phyloP scores from a whole-genome alignment of 1,140 invertebrate species.

The Tigriopus japonicus region DNA sequence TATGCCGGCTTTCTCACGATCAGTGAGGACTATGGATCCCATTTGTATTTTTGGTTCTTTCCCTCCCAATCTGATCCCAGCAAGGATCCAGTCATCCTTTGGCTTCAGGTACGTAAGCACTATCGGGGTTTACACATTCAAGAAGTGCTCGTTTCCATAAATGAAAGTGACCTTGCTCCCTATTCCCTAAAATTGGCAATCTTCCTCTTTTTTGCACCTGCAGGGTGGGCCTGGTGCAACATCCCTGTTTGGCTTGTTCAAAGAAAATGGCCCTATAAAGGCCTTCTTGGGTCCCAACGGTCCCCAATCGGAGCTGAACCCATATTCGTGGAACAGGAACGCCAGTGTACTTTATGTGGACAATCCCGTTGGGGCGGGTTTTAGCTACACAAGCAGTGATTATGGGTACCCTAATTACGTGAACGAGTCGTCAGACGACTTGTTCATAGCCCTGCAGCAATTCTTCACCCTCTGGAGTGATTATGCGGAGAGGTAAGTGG shows the following conservation, averaged over 20 bases:
- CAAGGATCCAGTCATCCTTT: slow-evolving; percentile 32
- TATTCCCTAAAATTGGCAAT: slow-evolving; percentile 34
- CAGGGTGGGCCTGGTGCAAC: slow-evolving; percentile 62
- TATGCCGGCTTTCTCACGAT: slow-evolving; percentile 53
- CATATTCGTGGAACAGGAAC: slow-evolving; percentile 44
- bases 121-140: no score
- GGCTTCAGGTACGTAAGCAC: not conserved
- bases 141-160: no score
- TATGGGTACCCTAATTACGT: slow-evolving; percentile 25
- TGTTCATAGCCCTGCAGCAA: slow-evolving; percentile 27
- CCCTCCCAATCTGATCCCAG: slow-evolving; percentile 34
- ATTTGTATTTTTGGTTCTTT: slow-evolving; percentile 78
- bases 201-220: slow-evolving; percentile 36
- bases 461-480: slow-evolving; percentile 27
- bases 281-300: slow-evolving; percentile 29
- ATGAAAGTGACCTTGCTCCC: not conserved
- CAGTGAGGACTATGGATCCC: slow-evolving; percentile 50
- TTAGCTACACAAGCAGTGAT: slow-evolving; percentile 22
- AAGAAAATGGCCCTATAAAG: slow-evolving; percentile 54
- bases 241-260: slow-evolving; percentile 57
- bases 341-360: slow-evolving; percentile 65
- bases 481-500: slow-evolving; percentile 21
- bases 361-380: slow-evolving; percentile 58
- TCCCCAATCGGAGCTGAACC: slow-evolving; percentile 21
- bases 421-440: slow-evolving; percentile 26